Conservation (phyloP, 2,113 vertebrate genomes). For the Tonatia bakeri region DNA sequence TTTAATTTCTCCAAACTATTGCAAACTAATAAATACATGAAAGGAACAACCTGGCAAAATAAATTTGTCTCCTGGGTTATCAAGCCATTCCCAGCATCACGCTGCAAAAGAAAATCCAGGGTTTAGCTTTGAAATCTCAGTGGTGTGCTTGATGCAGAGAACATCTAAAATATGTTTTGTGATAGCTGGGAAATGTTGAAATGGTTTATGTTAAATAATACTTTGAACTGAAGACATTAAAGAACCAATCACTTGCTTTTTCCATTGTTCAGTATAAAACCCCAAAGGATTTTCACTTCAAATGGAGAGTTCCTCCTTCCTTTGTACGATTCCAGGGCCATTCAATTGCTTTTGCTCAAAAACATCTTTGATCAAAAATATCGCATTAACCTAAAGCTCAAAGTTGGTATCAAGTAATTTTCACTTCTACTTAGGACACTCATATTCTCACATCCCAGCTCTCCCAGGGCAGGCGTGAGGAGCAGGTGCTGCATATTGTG, state of each 20-base stretch:
- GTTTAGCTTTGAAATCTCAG: conserved; percentile 80
- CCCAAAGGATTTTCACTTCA: conserved; percentile 80
- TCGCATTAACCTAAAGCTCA: conserved; percentile 73
- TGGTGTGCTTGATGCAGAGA: conserved; percentile 68
- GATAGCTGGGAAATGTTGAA: conserved; percentile 75
- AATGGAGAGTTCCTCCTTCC: conserved; percentile 71
- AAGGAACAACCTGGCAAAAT: conserved; percentile 74
- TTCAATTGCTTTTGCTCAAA: conserved; percentile 78
- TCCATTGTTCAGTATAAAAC: conserved; percentile 77
- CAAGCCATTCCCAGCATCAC: conserved; percentile 71
- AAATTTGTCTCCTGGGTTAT: conserved; percentile 79
- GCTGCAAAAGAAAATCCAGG: conserved; percentile 71
- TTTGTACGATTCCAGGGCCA: conserved; percentile 75
- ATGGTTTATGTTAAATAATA: conserved; percentile 82
- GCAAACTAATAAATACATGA: conserved; percentile 80
- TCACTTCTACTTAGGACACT: conserved; percentile 60
- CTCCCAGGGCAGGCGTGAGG: not conserved
- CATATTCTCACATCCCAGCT: not conserved
- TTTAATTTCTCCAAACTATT: conserved; percentile 78
- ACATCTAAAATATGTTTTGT: conserved; percentile 77
- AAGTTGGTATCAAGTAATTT: conserved; percentile 74
- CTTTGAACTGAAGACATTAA: conserved; percentile 84
- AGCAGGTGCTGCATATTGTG: not conserved
- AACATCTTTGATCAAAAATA: conserved; percentile 79
- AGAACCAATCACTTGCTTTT: conserved; percentile 80